A percentile compares a stretch with the other conserved stretches of the same genome.
Evolutionary conservation across 2,113 vertebrate species (phyloP).

Genomic region (Paradisaea rubra): DNA sequence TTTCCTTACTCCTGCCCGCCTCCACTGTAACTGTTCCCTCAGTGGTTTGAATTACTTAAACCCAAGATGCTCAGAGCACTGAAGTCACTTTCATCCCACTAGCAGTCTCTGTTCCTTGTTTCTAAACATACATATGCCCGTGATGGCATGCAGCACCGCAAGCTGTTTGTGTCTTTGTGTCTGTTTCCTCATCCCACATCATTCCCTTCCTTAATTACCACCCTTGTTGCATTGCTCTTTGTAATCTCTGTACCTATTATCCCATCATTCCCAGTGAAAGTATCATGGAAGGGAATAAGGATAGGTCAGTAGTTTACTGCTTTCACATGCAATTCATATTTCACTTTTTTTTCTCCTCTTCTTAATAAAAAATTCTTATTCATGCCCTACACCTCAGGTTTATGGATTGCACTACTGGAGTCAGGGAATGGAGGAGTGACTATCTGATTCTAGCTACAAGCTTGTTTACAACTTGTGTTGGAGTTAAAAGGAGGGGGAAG

Average conservation of each 20-base stretch:
- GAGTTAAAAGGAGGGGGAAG: conserved; percentile 44
- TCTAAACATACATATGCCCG: background rate
- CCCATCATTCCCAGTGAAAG: background rate
- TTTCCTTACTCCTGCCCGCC: background rate
- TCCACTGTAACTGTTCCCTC: background rate
- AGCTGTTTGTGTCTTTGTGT: background rate
- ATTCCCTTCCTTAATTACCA: background rate
- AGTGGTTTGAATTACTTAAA: background rate
- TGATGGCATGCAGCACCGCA: background rate
- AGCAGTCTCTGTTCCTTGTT: background rate
- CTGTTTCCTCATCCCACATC: background rate
- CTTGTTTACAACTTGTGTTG: conserved; percentile 68
- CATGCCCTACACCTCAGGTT: background rate
- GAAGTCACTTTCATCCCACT: background rate
- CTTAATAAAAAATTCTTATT: background rate
- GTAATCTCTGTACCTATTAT: background rate
- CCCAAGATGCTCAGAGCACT: background rate
- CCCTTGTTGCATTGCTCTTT: background rate
- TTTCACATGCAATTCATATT: background rate
- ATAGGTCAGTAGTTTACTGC: background rate
- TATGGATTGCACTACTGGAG: background rate
- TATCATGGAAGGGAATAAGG: background rate
- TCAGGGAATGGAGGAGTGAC: conserved; percentile 17
- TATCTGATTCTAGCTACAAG: conserved; percentile 48
- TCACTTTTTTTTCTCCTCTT: background rate